Evolutionary conservation across 2,888 invertebrate genomes (phyloP), one percentile per base, ranked within the genome.

Genomic region (Chironomus riparius): DNA sequence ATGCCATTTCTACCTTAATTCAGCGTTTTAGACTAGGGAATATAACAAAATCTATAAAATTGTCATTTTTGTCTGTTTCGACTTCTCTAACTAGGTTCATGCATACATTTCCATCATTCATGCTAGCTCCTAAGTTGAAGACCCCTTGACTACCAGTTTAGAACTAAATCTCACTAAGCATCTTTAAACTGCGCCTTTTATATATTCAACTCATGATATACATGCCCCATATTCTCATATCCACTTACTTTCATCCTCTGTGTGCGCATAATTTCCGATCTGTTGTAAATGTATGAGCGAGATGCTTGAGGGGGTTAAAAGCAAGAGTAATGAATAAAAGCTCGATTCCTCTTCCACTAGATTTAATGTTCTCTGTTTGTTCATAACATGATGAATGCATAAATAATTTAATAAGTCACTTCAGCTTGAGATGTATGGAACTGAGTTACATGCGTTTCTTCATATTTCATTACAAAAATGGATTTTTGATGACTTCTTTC

Each of bases 361-460:
- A 71, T 71, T 71, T 71, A 71, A 71, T 71, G 18, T 56, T 56
- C 56, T 56, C 71, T 56, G 56, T 56, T 71, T 56, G 61, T 24
- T 71, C 38, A 7, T 21, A 56, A 56, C 24, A 56, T 71, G 71
- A 71, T 71, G 56, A 71, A 71, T 71, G 71, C 47, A 71, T 71
- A 71, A 71, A 56, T 71, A 71, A 71, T 71, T 71, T 71, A 71
- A 71, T 71, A 50, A 71, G 15, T 70, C 38, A 15, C 28, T 38
- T 68, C 38, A 22, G 13, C 24, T 12, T 3, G n/a, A 56, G 56
- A 56, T n/a, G 18, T 18, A 56, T 13, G 24, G 21, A 65, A 22
- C 24, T n/a, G 65, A 56, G 56, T 24, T 21, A 65, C 21, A 22
- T 56, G 24, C 21, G 65, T 65, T 10, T 24, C 38, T 38, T 38